Conservation (phyloP, 1,140 invertebrate genomes). For the Sarcophaga bullata region DNA sequence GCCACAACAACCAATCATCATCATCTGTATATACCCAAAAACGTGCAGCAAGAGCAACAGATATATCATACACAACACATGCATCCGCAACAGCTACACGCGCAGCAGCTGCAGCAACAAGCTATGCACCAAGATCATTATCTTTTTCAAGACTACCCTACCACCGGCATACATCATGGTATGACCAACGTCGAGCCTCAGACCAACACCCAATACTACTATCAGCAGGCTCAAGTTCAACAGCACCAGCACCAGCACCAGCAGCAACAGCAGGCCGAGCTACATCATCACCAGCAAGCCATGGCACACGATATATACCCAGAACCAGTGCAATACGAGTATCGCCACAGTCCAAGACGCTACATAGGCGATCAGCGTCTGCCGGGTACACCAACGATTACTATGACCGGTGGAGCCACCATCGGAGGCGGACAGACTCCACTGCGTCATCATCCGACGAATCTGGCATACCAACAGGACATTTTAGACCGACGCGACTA, state of each 20-base stretch:
- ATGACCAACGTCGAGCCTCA: constrained; percentile 50
- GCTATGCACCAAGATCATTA: constrained; percentile 17
- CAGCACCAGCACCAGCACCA: constrained; percentile 53
- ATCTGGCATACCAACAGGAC: constrained; percentile 65
- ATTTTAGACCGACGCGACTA: constrained; percentile 66
- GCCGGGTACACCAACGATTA: constrained; percentile 54
- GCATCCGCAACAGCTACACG: background rate
- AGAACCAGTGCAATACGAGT: constrained; percentile 55
- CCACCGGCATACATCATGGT: constrained; percentile 45
- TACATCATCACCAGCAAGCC: constrained; percentile 49
- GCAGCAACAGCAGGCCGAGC: constrained; percentile 46
- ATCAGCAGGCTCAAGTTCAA: constrained; percentile 45
- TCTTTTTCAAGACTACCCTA: constrained; percentile 36
- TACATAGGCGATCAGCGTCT: constrained; percentile 62
- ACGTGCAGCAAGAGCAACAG: background rate
- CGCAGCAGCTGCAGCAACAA: constrained; percentile 7
- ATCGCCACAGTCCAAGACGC: constrained; percentile 63
- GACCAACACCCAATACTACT: constrained; percentile 52
- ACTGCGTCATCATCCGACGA: constrained; percentile 57
- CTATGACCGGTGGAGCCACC: constrained; percentile 2
- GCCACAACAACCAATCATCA: constrained; percentile 50
- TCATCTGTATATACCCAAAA: constrained; percentile 52
- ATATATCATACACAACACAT: background rate
- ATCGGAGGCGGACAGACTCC: constrained; percentile 51
- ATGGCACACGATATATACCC: constrained; percentile 58